Conservation (phyloP, 1,140 invertebrate species). For the Rhynchophorus ferrugineus region DNA sequence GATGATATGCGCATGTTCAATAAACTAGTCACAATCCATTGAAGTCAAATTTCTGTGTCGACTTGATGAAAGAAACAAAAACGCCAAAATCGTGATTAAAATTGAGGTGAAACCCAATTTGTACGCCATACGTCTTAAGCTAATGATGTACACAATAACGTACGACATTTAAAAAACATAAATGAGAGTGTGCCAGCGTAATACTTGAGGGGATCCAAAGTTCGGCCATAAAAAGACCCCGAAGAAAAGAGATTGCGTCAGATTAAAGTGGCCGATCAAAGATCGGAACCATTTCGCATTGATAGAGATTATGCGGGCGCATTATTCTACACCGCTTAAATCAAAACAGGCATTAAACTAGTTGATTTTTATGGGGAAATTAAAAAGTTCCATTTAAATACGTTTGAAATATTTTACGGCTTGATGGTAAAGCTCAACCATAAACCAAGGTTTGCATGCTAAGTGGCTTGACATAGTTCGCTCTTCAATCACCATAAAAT, state of each 20-base stretch:
- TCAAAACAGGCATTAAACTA: constrained; percentile 34
- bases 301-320: constrained; percentile 18
- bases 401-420: constrained; percentile 36
- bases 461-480: constrained; percentile 36
- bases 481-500: constrained; percentile 38
- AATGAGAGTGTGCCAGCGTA: no score
- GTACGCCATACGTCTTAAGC: no score
- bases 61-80: no score
- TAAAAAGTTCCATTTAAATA: constrained; percentile 39
- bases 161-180: no score
- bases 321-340: constrained; percentile 26
- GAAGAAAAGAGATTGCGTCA: constrained; percentile 12
- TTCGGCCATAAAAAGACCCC: constrained; percentile 14
- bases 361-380: constrained; percentile 38
- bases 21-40: no score
- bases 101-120: no score
- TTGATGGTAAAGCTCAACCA: constrained; percentile 34
- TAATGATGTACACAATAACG: no score
- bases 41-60: no score
- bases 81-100: no score
- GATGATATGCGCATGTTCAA: no score
- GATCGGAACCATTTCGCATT: constrained; percentile 19
- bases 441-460: constrained; percentile 35
- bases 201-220: constrained; percentile 14
- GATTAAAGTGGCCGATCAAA: constrained; percentile 16